Base-by-base conservation (phyloP, 1,140 invertebrate species). In the Agraylea sexmaculata region DNA sequence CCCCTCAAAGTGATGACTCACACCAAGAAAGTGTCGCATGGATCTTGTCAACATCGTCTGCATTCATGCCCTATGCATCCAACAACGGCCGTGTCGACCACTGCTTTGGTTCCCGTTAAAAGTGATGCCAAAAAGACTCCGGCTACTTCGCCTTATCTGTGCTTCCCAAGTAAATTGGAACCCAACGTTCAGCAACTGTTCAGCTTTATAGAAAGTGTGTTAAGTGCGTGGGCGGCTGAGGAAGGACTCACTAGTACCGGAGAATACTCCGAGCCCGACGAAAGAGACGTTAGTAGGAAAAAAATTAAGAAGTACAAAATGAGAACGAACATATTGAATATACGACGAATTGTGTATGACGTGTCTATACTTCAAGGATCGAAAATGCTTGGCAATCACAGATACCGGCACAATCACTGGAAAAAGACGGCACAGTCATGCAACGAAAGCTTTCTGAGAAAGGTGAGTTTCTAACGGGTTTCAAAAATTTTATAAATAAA, bases 161-260 rank as follows among this genome's bases (percentile, higher is more conserved):
- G 58, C 43, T 66, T 68, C 49, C 62, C 65, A 43, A 66, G 66
- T 48, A 68, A 69, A 49, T 54, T 69, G 61, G 72, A 78, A 52
- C 71, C 75, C n/a, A 80, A 81, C 56, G 78, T 81, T n/a, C 77
- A 80, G 55, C 76, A 80, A 58, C 65, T 82, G 40, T 82, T 81
- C 57, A 79, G 75, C 54, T 82, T 82, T 51, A 80, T 82, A 34
- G 78, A 80, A 56, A 73, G 73, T 43, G 75, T 78, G 21, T 54
- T 77, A 25, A 77, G 74, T 51, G 74, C 75, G 15, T 77, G 75
- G 75, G 75, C 75, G 8, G 73, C 75, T 33, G 75, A 78, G 45
- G 75, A 78, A 42, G 75, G 75, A 11, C 65, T 77, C 29, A 72
- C 70, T 1, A 76, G 74, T 39, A 76, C 75, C 1, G 76, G 75